Evolutionary conservation across 2,797 vertebrate genomes (phyloP).

Genomic region (Microctenopoma stevenorrisi): DNA sequence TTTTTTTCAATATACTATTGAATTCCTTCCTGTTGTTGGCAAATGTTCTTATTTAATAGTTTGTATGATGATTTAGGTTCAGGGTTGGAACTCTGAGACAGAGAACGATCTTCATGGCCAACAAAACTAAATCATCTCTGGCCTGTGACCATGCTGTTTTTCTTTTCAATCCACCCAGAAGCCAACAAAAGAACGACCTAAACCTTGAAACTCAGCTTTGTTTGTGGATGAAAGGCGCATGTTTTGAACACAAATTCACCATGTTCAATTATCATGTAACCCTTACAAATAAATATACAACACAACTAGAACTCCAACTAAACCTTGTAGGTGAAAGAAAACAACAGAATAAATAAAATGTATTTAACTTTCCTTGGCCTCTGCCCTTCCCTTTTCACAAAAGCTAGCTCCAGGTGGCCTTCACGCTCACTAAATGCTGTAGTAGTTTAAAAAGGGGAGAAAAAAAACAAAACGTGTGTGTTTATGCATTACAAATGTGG

Average conservation of each 20-base stretch:
- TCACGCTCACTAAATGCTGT: slow-evolving; percentile 28
- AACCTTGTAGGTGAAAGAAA: slow-evolving; percentile 44
- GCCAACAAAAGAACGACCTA: slow-evolving; percentile 34
- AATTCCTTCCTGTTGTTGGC: slow-evolving; percentile 9
- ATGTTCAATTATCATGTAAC: slow-evolving; percentile 28
- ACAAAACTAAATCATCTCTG: slow-evolving; percentile 41
- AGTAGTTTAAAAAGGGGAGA: slow-evolving; percentile 20
- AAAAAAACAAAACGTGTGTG: slow-evolving; percentile 19
- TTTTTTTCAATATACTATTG: slow-evolving; percentile 11
- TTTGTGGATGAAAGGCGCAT: slow-evolving; percentile 25
- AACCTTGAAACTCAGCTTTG: slow-evolving; percentile 56
- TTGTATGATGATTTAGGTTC: slow-evolving; percentile 46
- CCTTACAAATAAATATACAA: slow-evolving; percentile 33
- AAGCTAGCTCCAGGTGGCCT: slow-evolving; percentile 29
- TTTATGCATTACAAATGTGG: slow-evolving; percentile 13
- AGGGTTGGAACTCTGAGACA: slow-evolving; percentile 25
- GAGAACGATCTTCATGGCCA: slow-evolving; percentile 40
- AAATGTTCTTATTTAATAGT: slow-evolving; percentile 24
- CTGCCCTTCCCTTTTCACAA: slow-evolving; percentile 32
- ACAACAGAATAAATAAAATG: slow-evolving; percentile 29
- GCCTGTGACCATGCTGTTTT: slow-evolving; percentile 24
- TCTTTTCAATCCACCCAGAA: slow-evolving; percentile 24
- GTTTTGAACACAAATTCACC: slow-evolving; percentile 32
- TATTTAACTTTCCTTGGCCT: slow-evolving; percentile 44
- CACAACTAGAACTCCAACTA: slow-evolving; percentile 19